These are phyloP conservation scores for Onychomys arenicola DNA, from an alignment of 2,797 vertebrate genomes.

Conservation along the genomic window DNA sequence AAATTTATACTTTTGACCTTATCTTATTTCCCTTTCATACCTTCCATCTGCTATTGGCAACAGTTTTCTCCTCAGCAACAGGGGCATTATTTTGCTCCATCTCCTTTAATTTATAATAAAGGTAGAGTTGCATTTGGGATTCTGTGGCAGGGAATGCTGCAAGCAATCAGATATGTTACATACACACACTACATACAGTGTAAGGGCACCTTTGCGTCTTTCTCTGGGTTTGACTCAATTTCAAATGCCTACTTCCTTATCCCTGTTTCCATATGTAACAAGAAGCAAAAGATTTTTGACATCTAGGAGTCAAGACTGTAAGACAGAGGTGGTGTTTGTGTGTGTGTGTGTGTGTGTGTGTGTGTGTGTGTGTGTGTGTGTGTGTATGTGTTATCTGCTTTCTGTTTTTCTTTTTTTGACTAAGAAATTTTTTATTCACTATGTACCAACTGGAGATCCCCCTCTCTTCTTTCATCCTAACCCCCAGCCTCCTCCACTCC, in stretches of 20 bases:
- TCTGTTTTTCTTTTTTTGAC: not conserved
- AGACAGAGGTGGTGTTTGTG: not conserved
- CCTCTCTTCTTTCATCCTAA: no score
- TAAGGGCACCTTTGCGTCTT: not conserved
- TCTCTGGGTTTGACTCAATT: not conserved
- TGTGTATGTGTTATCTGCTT: not conserved
- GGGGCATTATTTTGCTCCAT: not conserved
- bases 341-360: not conserved
- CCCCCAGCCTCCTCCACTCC: no score
- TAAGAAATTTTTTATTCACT: no score
- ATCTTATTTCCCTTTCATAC: conserved; percentile 11
- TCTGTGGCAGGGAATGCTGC: not conserved
- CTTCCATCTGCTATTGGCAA: not conserved
- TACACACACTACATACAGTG: not conserved
- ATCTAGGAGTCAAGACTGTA: conserved; percentile 32
- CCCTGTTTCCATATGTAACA: not conserved
- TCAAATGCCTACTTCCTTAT: not conserved
- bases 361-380: no score
- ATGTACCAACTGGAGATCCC: no score
- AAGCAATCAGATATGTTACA: not conserved
- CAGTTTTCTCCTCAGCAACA: not conserved
- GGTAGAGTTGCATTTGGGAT: conserved; percentile 14
- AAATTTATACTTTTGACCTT: not conserved
- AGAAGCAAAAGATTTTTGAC: not conserved
- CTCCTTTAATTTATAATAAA: not conserved